Percentiles rank a stretch among this genome's conserved stretches.
Evolutionary conservation across 2,888 invertebrate genomes (phyloP).

Genomic region (Neocrepidodera transversa): DNA sequence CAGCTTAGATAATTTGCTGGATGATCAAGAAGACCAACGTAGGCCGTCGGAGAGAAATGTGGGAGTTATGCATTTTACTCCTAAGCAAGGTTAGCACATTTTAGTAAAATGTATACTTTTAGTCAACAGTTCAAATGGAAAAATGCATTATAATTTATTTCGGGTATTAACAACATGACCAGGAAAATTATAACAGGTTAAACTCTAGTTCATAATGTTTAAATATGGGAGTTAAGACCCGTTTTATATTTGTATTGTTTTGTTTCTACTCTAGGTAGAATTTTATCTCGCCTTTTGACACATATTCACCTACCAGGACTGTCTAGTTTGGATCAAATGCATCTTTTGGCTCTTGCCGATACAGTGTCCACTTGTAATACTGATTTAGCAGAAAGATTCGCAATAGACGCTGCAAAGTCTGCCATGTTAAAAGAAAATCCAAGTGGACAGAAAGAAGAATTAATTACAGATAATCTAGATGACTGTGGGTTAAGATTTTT

Average conservation of each 20-base stretch:
- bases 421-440: conserved; percentile 72
- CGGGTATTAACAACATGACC: too few relatives aligned
- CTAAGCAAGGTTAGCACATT: conserved; percentile 68
- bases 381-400: conserved; percentile 84
- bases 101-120: too few relatives aligned
- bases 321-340: conserved; percentile 98
- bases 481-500: conserved; percentile 97
- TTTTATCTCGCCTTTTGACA: conserved; percentile 88
- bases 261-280: conserved; percentile 57
- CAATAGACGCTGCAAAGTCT: conserved; percentile 72
- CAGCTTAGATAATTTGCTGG: conserved; percentile 79
- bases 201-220: too few relatives aligned
- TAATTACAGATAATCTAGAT: conserved; percentile 83
- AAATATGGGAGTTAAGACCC: too few relatives aligned
- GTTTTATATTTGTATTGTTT: neutral
- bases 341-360: conserved; percentile 96
- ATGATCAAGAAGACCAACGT: conserved; percentile 68
- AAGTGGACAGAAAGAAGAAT: conserved; percentile 64
- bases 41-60: conserved; percentile 59
- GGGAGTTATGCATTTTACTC: conserved; percentile 82
- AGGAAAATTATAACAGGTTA: too few relatives aligned
- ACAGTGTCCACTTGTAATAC: conserved; percentile 94
- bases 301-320: conserved; percentile 92
- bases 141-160: too few relatives aligned
- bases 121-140: too few relatives aligned